Percentiles rank a stretch among this genome's conserved stretches.
These are phyloP conservation scores for Brachionus rubens DNA, from an alignment of 1,140 invertebrate genomes.

Conservation along the genomic window DNA sequence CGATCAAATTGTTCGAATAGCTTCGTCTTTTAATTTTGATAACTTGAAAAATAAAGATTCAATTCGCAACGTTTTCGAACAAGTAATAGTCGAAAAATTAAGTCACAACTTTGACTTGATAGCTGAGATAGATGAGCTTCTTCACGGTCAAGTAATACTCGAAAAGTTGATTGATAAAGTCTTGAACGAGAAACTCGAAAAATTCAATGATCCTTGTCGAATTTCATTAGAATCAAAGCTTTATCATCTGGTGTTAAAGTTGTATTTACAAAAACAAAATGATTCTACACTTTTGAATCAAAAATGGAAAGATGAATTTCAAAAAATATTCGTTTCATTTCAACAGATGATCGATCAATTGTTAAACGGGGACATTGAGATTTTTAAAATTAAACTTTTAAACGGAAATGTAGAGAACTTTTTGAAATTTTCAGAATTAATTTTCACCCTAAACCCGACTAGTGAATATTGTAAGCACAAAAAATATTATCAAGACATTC, in stretches of 20 bases:
- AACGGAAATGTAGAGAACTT: background rate
- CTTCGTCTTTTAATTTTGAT: slow-evolving; percentile 1
- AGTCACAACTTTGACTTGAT: background rate
- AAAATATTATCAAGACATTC: background rate
- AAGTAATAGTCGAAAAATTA: background rate
- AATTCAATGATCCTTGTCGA: background rate
- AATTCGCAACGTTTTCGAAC: background rate
- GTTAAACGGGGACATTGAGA: background rate
- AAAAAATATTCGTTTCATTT: background rate
- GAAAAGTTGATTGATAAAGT: background rate
- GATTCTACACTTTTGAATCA: background rate
- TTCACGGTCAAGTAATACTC: background rate
- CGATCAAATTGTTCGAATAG: background rate
- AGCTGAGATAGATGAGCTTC: background rate
- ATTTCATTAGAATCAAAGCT: background rate
- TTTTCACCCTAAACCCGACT: background rate
- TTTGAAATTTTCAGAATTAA: background rate
- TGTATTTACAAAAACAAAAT: background rate
- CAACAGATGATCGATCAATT: background rate
- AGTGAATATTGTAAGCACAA: background rate
- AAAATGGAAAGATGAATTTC: background rate
- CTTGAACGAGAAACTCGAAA: background rate
- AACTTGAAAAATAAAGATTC: background rate
- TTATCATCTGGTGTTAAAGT: background rate
- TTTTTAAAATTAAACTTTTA: background rate